phyloP scores from a whole-genome alignment of 2,797 vertebrate genomes.

The Tenualosa ilisha region DNA sequence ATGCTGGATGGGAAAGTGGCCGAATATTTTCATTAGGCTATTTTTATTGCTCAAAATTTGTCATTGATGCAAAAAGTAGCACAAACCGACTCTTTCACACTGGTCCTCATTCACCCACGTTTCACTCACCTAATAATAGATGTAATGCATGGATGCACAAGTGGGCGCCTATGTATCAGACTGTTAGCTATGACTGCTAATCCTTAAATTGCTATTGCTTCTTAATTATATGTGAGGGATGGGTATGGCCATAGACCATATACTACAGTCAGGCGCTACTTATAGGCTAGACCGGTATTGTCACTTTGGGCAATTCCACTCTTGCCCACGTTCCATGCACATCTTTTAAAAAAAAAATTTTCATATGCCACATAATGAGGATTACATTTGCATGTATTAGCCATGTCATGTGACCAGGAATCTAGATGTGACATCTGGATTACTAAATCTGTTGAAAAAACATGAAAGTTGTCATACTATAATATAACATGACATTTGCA shows the following conservation, averaged over 20 bases:
- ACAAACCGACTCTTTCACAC: background rate
- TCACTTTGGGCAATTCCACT: background rate
- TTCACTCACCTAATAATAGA: background rate
- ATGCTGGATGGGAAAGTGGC: background rate
- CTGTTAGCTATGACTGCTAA: background rate
- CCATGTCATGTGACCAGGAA: background rate
- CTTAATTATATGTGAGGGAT: slow-evolving; percentile 1
- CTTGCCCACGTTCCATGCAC: background rate
- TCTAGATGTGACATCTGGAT: background rate
- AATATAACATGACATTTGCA: background rate
- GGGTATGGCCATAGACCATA: background rate
- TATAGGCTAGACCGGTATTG: background rate
- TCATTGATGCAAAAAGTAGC: background rate
- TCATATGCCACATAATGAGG: background rate
- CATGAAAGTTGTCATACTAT: background rate
- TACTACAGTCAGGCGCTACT: background rate
- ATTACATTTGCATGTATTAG: background rate
- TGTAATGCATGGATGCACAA: slow-evolving; percentile 23
- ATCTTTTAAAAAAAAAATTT: background rate
- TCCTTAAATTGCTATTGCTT: slow-evolving; percentile 16
- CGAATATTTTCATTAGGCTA: background rate
- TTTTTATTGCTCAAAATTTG: background rate
- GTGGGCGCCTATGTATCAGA: background rate
- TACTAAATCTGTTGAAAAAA: background rate
- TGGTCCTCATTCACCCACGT: background rate